phyloP scores from a whole-genome alignment of 2,113 vertebrate species.

The Hemichromis elongatus region DNA sequence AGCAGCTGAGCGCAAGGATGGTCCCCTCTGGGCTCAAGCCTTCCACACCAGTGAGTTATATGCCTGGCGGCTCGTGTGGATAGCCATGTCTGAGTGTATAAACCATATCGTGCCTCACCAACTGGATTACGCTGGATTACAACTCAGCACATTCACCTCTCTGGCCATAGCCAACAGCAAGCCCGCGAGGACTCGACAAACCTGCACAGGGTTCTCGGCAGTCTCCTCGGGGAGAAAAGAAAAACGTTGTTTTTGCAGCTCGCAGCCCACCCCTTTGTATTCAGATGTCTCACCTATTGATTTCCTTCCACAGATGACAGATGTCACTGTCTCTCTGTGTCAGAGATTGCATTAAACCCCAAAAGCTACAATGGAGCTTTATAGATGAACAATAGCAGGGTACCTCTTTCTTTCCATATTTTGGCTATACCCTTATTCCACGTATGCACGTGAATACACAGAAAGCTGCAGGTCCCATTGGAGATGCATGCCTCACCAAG shows the following conservation, averaged over 20 bases:
- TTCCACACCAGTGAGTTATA: conserved; percentile 19
- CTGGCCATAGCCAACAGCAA: conserved; percentile 43
- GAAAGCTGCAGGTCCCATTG: conserved; percentile 19
- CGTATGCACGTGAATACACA: conserved; percentile 27
- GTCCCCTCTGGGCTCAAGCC: conserved; percentile 28
- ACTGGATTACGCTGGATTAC: conserved; percentile 78
- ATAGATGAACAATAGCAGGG: conserved; percentile 29
- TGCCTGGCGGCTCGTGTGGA: conserved; percentile 43
- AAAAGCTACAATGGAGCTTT: conserved; percentile 42
- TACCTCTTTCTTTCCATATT: not conserved
- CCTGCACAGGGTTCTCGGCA: conserved; percentile 10
- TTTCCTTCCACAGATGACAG: conserved; percentile 52
- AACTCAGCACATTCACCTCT: conserved; percentile 73
- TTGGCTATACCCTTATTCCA: not conserved
- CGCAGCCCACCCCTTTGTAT: conserved; percentile 30
- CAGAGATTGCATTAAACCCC: conserved; percentile 57
- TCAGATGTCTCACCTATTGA: conserved; percentile 61
- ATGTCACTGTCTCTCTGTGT: conserved; percentile 48
- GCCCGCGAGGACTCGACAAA: conserved; percentile 23
- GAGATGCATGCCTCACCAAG: conserved; percentile 27
- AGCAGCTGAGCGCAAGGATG: not conserved
- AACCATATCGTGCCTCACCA: conserved; percentile 64
- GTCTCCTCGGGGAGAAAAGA: not conserved
- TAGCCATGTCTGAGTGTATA: conserved; percentile 58
- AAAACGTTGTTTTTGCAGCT: conserved; percentile 20